Base-by-base conservation (phyloP, 2,797 vertebrate species). In the Arnoldichthys spilopterus region DNA sequence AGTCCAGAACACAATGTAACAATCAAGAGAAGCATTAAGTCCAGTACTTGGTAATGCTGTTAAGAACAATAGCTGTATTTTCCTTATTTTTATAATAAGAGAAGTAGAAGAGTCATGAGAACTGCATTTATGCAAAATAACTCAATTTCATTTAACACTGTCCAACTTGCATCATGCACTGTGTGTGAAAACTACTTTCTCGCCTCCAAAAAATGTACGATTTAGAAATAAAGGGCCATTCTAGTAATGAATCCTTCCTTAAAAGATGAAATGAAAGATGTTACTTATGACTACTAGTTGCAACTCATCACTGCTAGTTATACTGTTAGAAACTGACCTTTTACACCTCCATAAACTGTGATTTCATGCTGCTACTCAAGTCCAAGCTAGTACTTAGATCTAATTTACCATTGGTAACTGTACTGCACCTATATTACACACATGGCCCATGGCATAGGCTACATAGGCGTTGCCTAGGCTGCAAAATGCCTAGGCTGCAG, bases 1-100 rank as follows among this genome's bases (percentile, higher is more conserved):
- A 26, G 64, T 70, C 76, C 66, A 79, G 72, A 72, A 77, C 47
- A 28, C 58, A 62, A 72, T 61, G 68, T 66, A 76, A 77, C 61
- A 32, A 77, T 45, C 28, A 59, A 40, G 71, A 61, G 56, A 73
- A 32, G 22, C 47, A 58, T 18, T 54, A 26, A 58, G 63, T 40
- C 28, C 24, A 28, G 61, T 1, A n/a, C 18, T 61, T 53, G 47
- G 4, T 67, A 74, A 68, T 40, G 16, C 40, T 74, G 30, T 53
- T 30, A 47, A 53, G 45, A n/a, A 56, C 30, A n/a, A 13, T 9
- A 16, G 47, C 18, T 18, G 3, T 13, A n/a, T n/a, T 71, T 37
- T 54, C 20, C 49, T 7, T 11, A 26, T n/a, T 70, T 49, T 53
- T 26, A 34, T 5, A 11, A 28, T 47, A 47, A 47, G 20, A 22